Evolutionary conservation across 2,797 vertebrate genomes (phyloP).

Genomic region (Ptychadena robeensis): DNA sequence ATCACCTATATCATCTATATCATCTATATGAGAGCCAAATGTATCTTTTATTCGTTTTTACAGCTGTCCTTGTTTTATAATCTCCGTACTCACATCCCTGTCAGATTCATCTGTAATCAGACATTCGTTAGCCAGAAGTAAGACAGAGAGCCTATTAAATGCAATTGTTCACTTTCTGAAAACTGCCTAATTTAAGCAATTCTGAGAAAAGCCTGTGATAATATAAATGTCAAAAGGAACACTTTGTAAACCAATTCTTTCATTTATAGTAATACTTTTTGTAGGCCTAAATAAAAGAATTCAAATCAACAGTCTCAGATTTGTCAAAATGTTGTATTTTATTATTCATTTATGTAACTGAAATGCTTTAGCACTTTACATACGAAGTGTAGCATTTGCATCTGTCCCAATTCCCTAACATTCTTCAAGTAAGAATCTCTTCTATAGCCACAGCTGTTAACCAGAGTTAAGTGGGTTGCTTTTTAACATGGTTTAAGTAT

Average conservation of each 20-base stretch:
- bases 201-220: neutral
- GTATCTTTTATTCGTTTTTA: neutral
- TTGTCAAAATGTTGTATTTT: neutral
- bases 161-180: neutral
- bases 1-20: slow-evolving; percentile 19
- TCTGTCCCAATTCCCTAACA: too few species aligned
- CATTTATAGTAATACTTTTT: neutral
- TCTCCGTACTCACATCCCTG: neutral
- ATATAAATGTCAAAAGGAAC: neutral
- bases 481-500: too few species aligned
- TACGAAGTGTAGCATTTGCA: too few species aligned
- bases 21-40: neutral
- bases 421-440: neutral
- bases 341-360: neutral
- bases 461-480: too few species aligned
- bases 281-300: neutral
- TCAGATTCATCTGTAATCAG: slow-evolving; percentile 18
- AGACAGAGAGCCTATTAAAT: neutral
- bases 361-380: too few species aligned
- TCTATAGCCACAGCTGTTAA: neutral
- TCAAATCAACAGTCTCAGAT: neutral
- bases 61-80: neutral
- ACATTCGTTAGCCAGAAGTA: slow-evolving; percentile 8
- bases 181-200: slow-evolving; percentile 10
- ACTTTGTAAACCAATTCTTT: neutral